These are phyloP conservation scores for Cosmia trapezina DNA, from an alignment of 2,888 invertebrate genomes.

Conservation along the genomic window DNA sequence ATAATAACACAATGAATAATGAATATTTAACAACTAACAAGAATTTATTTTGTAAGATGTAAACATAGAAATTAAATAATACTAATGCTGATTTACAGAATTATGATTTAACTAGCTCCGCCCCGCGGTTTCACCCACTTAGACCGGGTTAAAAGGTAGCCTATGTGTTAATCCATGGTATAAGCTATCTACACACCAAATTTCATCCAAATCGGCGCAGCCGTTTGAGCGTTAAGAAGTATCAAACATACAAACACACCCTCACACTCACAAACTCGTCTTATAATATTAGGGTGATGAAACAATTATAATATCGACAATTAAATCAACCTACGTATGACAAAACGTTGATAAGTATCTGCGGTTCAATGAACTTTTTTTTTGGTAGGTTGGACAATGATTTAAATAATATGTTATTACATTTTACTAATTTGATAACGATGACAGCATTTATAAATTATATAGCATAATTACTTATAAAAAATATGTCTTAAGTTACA, in stretches of 20 bases:
- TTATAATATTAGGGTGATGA: too few species aligned
- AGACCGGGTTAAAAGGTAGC: too few species aligned
- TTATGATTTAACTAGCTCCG: too few species aligned
- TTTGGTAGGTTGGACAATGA: background rate
- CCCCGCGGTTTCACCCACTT: too few species aligned
- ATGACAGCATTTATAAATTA: conserved; percentile 28
- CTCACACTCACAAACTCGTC: too few species aligned
- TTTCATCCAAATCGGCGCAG: too few species aligned
- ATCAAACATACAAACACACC: too few species aligned
- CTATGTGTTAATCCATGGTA: too few species aligned
- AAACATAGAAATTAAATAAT: background rate
- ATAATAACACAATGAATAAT: conserved; percentile 40
- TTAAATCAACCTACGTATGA: background rate
- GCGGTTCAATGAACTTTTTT: conserved; percentile 2
- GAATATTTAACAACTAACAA: conserved; percentile 31
- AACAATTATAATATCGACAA: too few species aligned
- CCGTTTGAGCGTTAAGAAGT: too few species aligned
- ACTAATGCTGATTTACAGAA: background rate
- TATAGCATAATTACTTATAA: conserved; percentile 1
- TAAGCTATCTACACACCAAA: too few species aligned
- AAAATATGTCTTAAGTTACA: background rate
- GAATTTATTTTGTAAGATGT: conserved; percentile 13
- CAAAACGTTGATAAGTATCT: background rate
- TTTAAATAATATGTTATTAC: conserved; percentile 12
- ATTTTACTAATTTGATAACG: conserved; percentile 24